Evolutionary conservation across 2,797 vertebrate species (phyloP), one percentile per base, ranked within the genome.

Genomic region (Phataginus tricuspis): DNA sequence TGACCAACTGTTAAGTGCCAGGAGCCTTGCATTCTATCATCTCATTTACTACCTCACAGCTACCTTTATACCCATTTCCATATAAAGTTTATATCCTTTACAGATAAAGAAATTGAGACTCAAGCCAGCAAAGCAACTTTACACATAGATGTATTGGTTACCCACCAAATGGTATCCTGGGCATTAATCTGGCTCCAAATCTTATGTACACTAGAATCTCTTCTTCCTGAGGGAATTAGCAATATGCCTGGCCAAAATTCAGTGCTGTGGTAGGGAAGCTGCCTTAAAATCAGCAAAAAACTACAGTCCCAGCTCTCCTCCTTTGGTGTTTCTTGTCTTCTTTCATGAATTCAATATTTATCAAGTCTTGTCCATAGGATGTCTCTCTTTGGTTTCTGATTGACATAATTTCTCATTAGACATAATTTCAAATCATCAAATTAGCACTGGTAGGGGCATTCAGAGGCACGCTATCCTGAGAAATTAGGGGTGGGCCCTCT

Each of bases 41-140:
- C 74, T 95, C 64, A 51, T 55, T 88, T 74, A 78, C 19, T 16
- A 79, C 57, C 95, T 89, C 51, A 89, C 3, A 94, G 91, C 2
- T 6, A 78, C 27, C 84, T 66, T 59, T 42, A 80, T 15, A 57
- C 34, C 18, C 3, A 82, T 71, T 80, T 45, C 45, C 45, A 45
- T 45, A 45, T 45, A 45, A 45, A 45, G 10, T 45, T 45, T 45
- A 45, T 45, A 45, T 12, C 45, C 45, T 45, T 71, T 45, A 79
- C 10, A 86, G 68, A 61, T 27, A 83, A 19, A 61, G 42, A 90
- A 83, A 93, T 6, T 49, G 51, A 85, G 27, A 63, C 19, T 55
- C 25, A 51, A 63, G 27, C 19, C 18, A 53, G 18, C 51, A 82
- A 71, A 78, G 34, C 18, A 88, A 55, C 10, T 34, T 77, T 84